These are phyloP conservation scores for Notodonta ziczac DNA, from an alignment of 2,888 invertebrate species.

Conservation along the genomic window DNA sequence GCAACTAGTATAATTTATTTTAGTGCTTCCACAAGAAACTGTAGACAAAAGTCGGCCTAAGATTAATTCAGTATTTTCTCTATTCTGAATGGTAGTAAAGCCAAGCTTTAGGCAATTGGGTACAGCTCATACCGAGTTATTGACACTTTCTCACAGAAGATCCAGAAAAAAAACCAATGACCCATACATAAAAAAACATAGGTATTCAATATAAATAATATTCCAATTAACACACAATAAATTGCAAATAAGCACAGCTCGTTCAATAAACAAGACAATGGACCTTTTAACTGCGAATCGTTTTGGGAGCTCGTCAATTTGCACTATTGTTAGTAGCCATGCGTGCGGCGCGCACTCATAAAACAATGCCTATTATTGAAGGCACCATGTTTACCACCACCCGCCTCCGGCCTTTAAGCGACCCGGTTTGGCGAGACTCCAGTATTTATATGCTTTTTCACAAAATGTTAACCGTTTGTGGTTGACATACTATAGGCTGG, in stretches of 20 bases:
- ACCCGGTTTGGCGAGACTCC: slow-evolving; percentile 60
- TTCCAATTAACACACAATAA: neutral
- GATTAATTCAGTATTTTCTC: no score
- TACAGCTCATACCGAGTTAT: no score
- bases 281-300: slow-evolving; percentile 8
- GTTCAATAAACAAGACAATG: slow-evolving; percentile 6
- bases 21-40: no score
- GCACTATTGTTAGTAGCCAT: slow-evolving; percentile 30
- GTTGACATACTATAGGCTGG: no score
- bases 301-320: slow-evolving; percentile 22
- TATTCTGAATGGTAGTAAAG: no score
- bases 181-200: neutral
- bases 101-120: no score
- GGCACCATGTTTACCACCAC: slow-evolving; percentile 58
- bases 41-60: no score
- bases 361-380: slow-evolving; percentile 59
- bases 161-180: no score
- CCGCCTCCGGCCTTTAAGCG: slow-evolving; percentile 56
- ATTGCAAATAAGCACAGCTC: neutral
- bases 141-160: no score
- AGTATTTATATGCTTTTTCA: slow-evolving; percentile 44
- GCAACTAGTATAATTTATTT: no score
- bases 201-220: neutral
- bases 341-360: slow-evolving; percentile 42
- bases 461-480: no score